phyloP scores from a whole-genome alignment of 2,797 vertebrate species.

The Danio kyathit region DNA sequence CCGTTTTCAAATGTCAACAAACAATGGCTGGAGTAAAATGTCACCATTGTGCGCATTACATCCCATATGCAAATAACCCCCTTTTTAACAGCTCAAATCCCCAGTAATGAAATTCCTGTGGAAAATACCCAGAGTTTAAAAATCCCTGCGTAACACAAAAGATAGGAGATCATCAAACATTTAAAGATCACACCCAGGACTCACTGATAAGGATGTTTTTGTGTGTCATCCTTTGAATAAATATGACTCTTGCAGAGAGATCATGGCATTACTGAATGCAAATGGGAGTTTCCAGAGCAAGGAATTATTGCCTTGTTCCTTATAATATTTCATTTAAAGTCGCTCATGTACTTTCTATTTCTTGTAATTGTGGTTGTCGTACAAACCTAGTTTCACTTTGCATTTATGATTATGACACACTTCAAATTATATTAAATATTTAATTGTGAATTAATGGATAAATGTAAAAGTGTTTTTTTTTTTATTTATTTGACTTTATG shows the following conservation, averaged over 20 bases:
- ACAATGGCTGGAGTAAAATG: conserved; percentile 41
- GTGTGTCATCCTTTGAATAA: background rate
- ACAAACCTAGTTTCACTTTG: background rate
- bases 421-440: too few species aligned
- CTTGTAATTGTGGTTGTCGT: conserved; percentile 9
- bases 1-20: conserved; percentile 54
- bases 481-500: too few species aligned
- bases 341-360: conserved; percentile 4
- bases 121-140: conserved; percentile 38
- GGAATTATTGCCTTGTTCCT: conserved; percentile 18
- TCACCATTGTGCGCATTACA: conserved; percentile 46
- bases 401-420: background rate
- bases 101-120: conserved; percentile 41
- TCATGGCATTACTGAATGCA: background rate
- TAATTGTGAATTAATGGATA: too few species aligned
- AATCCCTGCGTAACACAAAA: conserved; percentile 33
- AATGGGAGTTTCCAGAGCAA: conserved; percentile 23
- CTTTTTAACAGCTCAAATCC: conserved; percentile 11
- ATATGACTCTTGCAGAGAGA: conserved; percentile 3
- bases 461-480: too few species aligned
- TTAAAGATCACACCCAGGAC: conserved; percentile 20
- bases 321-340: background rate
- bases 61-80: conserved; percentile 45
- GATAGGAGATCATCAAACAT: conserved; percentile 18
- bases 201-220: background rate